Evolutionary conservation across 92 coral and sea anemone genomes (phyloP).

Genomic region (Palythoa grandiflora): DNA sequence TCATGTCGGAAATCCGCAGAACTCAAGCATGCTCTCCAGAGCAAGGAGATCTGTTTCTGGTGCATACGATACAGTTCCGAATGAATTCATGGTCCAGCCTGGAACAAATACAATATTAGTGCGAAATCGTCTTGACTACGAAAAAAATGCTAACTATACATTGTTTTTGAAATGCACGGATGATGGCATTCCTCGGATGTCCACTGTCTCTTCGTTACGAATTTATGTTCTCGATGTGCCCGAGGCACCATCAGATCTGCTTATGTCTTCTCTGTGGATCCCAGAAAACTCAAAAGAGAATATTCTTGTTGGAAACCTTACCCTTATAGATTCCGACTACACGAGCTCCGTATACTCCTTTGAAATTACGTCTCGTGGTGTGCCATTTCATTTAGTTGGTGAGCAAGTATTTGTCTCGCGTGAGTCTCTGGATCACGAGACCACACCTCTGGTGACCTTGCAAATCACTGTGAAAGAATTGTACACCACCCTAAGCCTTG

Average conservation of each 20-base stretch:
- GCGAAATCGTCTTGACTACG: conserved; percentile 64
- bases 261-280: conserved; percentile 57
- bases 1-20: conserved; percentile 58
- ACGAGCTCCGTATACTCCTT: conserved; percentile 65
- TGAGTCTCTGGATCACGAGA: conserved; percentile 74
- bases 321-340: conserved; percentile 69
- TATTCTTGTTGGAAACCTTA: conserved; percentile 50
- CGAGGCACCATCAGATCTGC: conserved; percentile 69
- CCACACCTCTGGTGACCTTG: conserved; percentile 73
- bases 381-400: conserved; percentile 72
- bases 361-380: conserved; percentile 74
- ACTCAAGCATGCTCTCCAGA: conserved; percentile 47
- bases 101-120: conserved; percentile 77
- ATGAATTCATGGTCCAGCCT: conserved; percentile 72
- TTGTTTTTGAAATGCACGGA: conserved; percentile 74
- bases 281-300: conserved; percentile 63
- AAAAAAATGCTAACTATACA: conserved; percentile 60
- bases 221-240: conserved; percentile 74
- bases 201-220: conserved; percentile 58
- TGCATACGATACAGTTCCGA: conserved; percentile 51
- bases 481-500: conserved; percentile 59
- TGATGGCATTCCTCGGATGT: conserved; percentile 67
- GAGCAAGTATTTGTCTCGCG: conserved; percentile 72
- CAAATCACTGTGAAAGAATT: conserved; percentile 70
- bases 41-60: conserved; percentile 33